A percentile compares a stretch with the other conserved stretches of the same genome.
Evolutionary conservation across 92 coral and sea anemone genomes (phyloP).

Genomic region (Heteractis magnifica): DNA sequence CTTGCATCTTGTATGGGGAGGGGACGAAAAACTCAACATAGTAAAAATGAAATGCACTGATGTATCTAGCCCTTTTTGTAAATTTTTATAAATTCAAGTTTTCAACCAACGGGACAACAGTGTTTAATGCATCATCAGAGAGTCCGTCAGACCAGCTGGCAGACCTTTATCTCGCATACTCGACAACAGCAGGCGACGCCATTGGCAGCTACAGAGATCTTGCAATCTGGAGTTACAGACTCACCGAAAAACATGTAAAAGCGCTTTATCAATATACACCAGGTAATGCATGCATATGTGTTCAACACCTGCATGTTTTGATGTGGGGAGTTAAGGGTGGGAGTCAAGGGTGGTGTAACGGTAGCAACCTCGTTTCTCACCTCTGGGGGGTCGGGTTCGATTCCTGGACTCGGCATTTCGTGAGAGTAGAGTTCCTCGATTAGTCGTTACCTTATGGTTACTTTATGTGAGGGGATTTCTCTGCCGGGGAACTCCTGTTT

Average conservation of each 20-base stretch:
- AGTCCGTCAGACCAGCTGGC: background rate
- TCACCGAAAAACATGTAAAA: constrained; percentile 2
- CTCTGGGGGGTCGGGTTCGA: too few relatives aligned
- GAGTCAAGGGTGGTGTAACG: background rate
- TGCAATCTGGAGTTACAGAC: constrained; percentile 22
- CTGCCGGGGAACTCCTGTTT: too few relatives aligned
- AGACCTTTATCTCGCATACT: constrained; percentile 19
- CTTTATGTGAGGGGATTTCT: too few relatives aligned
- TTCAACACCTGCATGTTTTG: background rate
- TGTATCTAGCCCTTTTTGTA: too few relatives aligned
- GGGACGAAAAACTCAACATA: too few relatives aligned
- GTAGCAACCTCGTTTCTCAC: too few relatives aligned
- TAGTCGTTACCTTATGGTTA: too few relatives aligned
- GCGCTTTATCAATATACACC: constrained; percentile 18
- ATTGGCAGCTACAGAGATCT: constrained; percentile 26
- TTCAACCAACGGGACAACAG: background rate
- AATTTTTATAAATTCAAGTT: background rate
- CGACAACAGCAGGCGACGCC: constrained; percentile 14
- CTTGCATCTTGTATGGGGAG: too few relatives aligned
- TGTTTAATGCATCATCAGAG: background rate
- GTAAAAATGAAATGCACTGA: too few relatives aligned
- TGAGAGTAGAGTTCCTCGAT: too few relatives aligned
- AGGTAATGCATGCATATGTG: background rate
- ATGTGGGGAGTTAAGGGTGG: background rate
- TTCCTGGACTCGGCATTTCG: too few relatives aligned